A percentile compares a stretch with the other conserved stretches of the same genome.
Conservation (phyloP, 1,140 invertebrate genomes). For the Muscidifurax raptorellus region DNA sequence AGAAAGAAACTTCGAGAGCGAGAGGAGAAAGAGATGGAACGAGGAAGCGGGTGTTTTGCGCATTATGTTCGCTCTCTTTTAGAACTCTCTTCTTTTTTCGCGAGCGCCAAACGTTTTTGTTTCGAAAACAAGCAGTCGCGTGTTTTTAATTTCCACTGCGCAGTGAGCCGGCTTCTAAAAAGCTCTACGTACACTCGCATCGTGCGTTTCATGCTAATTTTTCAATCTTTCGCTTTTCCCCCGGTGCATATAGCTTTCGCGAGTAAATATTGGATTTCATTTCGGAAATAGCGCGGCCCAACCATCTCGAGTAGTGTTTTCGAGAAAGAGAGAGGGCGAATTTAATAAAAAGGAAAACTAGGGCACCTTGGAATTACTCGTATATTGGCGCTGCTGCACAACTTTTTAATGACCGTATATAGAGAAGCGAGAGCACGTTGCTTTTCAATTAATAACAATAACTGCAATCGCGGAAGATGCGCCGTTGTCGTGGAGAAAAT, state of each 20-base stretch:
- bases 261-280: neutral
- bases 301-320: no score
- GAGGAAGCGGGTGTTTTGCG: constrained; percentile 24
- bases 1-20: neutral
- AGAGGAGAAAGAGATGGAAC: neutral
- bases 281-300: neutral
- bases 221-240: neutral
- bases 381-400: neutral
- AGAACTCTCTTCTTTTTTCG: neutral
- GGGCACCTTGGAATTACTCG: neutral
- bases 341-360: constrained; percentile 17
- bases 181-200: neutral
- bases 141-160: neutral
- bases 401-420: constrained; percentile 33
- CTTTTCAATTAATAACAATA: constrained; percentile 52
- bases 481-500: constrained; percentile 11
- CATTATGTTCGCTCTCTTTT: constrained; percentile 2
- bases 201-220: neutral
- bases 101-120: neutral
- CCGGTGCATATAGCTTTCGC: neutral
- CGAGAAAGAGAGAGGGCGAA: neutral
- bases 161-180: neutral
- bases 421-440: neutral
- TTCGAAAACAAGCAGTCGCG: neutral
- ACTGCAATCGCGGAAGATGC: neutral